Evolutionary conservation across 2,888 invertebrate species (phyloP), one percentile per base, ranked within the genome.

Genomic region (Apoderus coryli): DNA sequence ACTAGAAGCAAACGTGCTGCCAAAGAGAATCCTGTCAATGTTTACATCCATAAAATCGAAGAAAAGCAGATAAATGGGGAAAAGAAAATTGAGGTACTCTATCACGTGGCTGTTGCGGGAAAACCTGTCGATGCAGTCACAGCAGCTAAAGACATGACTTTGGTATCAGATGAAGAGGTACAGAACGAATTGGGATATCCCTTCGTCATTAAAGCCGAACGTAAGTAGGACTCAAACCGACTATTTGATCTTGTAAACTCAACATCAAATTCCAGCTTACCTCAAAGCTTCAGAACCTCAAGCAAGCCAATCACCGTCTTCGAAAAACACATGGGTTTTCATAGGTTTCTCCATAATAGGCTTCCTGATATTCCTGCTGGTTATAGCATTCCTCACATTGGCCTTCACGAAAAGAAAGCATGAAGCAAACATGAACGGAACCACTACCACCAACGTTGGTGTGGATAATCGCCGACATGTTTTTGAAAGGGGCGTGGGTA

Each of bases 151-250:
- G 86, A 85, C 47, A 85, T 86, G 84, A 64, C 71, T 33, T 61
- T 84, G n/a, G 71, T 86, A 3, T 69, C 76, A 4, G 76, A 80
- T 31, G 72, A 71, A 16, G 85, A 86, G 55, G 81, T 80, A 0
- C 70, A 72, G 1, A 61, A 66, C 13, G 76, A 79, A 40, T 59
- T 86, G 29, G 82, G 81, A 4, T 77, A 76, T 36, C 72, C 76
- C 1, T 72, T 84, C 27, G 69, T 77, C 28, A 77, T 82, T 41
- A 85, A 84, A 60, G 81, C 85, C 34, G 81, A 85, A 64, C 85
- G 85, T 85, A 64, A 74, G 35, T 19, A 13, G n/a, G n/a, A n/a
- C n/a, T n/a, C n/a, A n/a, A n/a, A n/a, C n/a, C n/a, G n/a, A n/a
- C n/a, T n/a, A n/a, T n/a, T n/a, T n/a, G n/a, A n/a, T n/a, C n/a